Percentiles rank a stretch among this genome's conserved stretches.
These are phyloP conservation scores for Amazonetta brasiliensis DNA, from an alignment of 2,797 vertebrate species.

Conservation along the genomic window DNA sequence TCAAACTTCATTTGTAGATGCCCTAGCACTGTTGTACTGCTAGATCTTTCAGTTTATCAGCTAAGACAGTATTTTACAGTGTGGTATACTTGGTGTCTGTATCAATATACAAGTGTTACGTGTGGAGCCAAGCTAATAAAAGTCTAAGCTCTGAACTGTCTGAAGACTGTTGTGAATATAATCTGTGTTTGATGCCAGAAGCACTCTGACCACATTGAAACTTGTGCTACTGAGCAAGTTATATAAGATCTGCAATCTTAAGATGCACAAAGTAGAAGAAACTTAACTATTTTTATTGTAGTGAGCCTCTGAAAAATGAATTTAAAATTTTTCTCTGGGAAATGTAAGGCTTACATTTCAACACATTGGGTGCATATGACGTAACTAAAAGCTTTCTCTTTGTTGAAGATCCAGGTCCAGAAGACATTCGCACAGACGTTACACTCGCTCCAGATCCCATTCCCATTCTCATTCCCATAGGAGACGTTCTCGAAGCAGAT, in stretches of 20 bases:
- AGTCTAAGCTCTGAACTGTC: not conserved
- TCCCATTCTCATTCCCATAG: slow-evolving; percentile 89
- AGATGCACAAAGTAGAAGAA: not conserved
- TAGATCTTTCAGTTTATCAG: not conserved
- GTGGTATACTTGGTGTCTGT: not conserved
- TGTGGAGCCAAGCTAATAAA: not conserved
- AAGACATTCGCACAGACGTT: slow-evolving; percentile 88
- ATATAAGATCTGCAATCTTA: not conserved
- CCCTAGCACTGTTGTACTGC: not conserved
- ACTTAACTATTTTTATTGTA: not conserved
- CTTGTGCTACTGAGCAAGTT: rapidly evolving
- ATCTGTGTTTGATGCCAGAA: not conserved
- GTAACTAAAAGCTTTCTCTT: slow-evolving; percentile 52
- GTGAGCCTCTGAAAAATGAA: not conserved
- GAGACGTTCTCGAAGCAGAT: slow-evolving; percentile 90
- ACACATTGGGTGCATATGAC: not conserved
- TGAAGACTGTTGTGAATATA: not conserved
- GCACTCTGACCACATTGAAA: not conserved
- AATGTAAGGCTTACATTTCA: not conserved
- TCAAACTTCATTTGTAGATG: not conserved
- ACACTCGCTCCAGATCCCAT: slow-evolving; percentile 84
- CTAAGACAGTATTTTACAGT: not conserved
- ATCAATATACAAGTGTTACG: not conserved
- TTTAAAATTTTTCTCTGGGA: not conserved
- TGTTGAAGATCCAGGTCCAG: slow-evolving; percentile 87